Conservation (phyloP, 2,113 vertebrate genomes). For the Saguinus imperator region DNA sequence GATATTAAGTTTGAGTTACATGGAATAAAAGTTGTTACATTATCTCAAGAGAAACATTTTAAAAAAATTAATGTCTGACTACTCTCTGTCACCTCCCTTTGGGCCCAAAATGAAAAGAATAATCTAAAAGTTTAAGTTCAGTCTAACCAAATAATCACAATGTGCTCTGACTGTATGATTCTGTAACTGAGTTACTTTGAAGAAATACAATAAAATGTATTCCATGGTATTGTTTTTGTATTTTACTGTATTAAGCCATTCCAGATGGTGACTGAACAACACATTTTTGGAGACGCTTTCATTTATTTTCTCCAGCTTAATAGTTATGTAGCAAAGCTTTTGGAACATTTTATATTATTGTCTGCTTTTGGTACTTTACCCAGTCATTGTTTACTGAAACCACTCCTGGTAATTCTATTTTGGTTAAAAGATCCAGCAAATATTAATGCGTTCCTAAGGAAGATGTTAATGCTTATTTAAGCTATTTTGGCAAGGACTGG, state of each 20-base stretch:
- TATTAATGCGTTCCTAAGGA: conserved; percentile 22
- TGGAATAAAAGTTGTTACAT: not conserved
- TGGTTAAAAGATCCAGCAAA: conserved; percentile 35
- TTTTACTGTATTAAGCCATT: conserved; percentile 62
- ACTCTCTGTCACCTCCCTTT: conserved; percentile 25
- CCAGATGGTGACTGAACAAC: conserved; percentile 51
- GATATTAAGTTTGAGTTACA: conserved; percentile 4
- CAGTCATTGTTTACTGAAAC: conserved; percentile 32
- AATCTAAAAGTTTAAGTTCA: conserved; percentile 59
- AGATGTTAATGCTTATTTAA: not conserved
- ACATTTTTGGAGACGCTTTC: conserved; percentile 30
- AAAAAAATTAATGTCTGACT: conserved; percentile 25
- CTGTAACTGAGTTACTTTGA: conserved; percentile 61
- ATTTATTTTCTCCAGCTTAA: conserved; percentile 48
- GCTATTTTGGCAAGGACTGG: not conserved
- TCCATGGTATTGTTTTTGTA: conserved; percentile 43
- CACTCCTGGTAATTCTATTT: not conserved
- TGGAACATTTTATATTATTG: not conserved
- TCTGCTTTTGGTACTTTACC: not conserved
- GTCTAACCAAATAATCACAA: conserved; percentile 39
- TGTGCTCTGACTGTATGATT: not conserved
- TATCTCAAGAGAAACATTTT: not conserved
- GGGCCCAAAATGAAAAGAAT: conserved; percentile 59
- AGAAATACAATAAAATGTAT: conserved; percentile 52
- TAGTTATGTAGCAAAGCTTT: not conserved